Evolutionary conservation across 2,888 invertebrate genomes (phyloP).

Genomic region (Leucophora obtusa): DNA sequence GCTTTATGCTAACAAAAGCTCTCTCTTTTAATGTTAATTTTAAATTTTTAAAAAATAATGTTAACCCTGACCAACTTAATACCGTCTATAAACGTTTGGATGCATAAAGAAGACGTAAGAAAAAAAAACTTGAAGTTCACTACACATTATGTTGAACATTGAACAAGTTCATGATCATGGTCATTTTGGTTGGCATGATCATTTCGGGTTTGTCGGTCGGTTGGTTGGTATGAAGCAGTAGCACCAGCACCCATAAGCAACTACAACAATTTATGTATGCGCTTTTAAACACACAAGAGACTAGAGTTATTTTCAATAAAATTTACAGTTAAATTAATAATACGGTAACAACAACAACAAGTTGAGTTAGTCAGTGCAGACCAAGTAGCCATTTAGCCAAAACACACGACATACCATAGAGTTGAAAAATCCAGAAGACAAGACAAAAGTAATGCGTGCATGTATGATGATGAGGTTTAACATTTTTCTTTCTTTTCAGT

Average conservation of each 20-base stretch:
- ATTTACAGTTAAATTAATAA: conserved; percentile 61
- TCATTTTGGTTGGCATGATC: conserved; percentile 49
- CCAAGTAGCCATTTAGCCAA: conserved; percentile 41
- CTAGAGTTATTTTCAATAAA: conserved; percentile 38
- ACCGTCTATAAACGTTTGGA: background rate
- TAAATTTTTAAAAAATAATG: conserved; percentile 7
- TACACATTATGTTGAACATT: conserved; percentile 40
- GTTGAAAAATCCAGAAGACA: background rate
- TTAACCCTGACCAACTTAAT: conserved; percentile 42
- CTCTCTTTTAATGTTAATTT: conserved; percentile 44
- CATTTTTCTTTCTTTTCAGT: conserved; percentile 24
- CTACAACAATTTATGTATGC: conserved; percentile 15
- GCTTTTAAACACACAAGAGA: conserved; percentile 8
- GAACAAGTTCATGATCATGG: conserved; percentile 65
- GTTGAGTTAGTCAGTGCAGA: conserved; percentile 10
- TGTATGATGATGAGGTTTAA: conserved; percentile 35
- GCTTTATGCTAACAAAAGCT: conserved; percentile 53
- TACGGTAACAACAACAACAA: conserved; percentile 39
- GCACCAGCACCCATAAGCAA: background rate
- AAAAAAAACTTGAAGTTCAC: conserved; percentile 23
- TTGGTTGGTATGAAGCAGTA: conserved; percentile 3
- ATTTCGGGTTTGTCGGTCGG: conserved; percentile 12
- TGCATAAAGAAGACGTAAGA: conserved; percentile 4
- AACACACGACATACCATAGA: conserved; percentile 21
- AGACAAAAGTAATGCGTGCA: conserved; percentile 54